Base-by-base conservation (phyloP, 2,113 vertebrate genomes). In the Neotoma lepida region DNA sequence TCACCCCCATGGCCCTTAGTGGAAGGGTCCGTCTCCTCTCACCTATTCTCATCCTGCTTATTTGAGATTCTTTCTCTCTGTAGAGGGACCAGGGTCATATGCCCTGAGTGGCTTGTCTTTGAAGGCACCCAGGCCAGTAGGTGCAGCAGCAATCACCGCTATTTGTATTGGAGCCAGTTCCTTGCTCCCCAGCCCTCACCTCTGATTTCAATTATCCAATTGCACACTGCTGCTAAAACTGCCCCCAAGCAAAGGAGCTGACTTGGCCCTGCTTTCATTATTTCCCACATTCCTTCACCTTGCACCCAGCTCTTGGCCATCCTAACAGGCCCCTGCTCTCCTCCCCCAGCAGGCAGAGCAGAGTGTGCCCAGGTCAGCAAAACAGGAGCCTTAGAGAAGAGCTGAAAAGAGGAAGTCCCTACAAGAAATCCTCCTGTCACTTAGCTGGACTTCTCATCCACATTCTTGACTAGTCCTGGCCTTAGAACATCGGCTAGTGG, bases 161-260 rank as follows among this genome's bases (percentile, higher is more conserved):
- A 2, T 94, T 96, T 95, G 89, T 80, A 30, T 71, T 89, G 89
- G 91, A 91, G 78, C 87, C 4, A 2, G 58, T 80, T 92, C 63
- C 86, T 90, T 89, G 68, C 74, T 46, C 56, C 44, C 94, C 74
- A 49, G 68, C 6, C 17, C 91, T 96, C 74, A 84, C 93, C 95
- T 61, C 80, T 97, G 95, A 96, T 91, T 97, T 94, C 93, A 96
- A 68, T 95, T 96, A 94, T 93, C 94, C 95, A 85, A 17, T 77
- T 93, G 95, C 80, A 77, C 76, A 66, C 71, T 94, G 96, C 84
- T 94, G 89, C 84, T 91, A 63, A 93, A 86, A 92, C 58, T 41
- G 95, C 96, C 88, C 64, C 0, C 20, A 26, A 92, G 95, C 94
- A 74, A 95, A 46, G 0, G 39, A 58, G 20, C 89, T 90, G 93